Evolutionary conservation across 2,113 vertebrate species (phyloP).

Genomic region (Rhizomys pruinosus): DNA sequence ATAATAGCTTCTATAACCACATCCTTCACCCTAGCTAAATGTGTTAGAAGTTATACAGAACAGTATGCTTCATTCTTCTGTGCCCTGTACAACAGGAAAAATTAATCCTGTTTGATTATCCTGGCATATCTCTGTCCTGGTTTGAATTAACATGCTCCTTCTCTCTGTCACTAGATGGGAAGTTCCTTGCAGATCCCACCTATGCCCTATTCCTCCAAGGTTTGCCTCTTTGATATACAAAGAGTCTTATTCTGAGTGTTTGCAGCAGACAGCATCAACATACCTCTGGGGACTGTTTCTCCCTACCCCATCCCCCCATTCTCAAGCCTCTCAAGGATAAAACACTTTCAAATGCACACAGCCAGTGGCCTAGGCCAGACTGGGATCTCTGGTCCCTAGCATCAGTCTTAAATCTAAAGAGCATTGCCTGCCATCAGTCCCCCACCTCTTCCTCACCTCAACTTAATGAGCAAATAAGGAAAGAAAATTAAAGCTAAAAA

Average conservation of each 20-base stretch:
- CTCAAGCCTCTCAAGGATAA: not conserved
- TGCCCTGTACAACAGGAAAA: not conserved
- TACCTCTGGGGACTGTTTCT: not conserved
- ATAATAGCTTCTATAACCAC: not conserved
- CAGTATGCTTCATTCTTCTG: not conserved
- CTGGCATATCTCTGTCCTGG: not conserved
- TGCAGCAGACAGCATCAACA: not conserved
- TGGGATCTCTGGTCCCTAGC: conserved; percentile 52
- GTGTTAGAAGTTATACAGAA: not conserved
- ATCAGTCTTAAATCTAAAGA: conserved; percentile 71
- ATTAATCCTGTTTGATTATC: not conserved
- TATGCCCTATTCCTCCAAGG: not conserved
- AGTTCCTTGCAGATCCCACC: not conserved
- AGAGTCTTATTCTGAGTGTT: not conserved
- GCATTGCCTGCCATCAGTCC: not conserved
- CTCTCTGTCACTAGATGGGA: not conserved
- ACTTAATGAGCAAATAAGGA: conserved; percentile 86
- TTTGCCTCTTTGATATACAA: not conserved
- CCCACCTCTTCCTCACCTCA: conserved; percentile 12
- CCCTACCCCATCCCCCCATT: not conserved
- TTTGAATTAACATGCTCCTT: not conserved
- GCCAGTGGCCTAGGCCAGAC: not conserved
- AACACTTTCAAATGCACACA: not conserved
- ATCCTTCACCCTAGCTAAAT: not conserved
- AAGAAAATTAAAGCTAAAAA: conserved; percentile 90